Evolutionary conservation across 2,888 invertebrate species (phyloP).

Genomic region (Ichneumoninae sp.): DNA sequence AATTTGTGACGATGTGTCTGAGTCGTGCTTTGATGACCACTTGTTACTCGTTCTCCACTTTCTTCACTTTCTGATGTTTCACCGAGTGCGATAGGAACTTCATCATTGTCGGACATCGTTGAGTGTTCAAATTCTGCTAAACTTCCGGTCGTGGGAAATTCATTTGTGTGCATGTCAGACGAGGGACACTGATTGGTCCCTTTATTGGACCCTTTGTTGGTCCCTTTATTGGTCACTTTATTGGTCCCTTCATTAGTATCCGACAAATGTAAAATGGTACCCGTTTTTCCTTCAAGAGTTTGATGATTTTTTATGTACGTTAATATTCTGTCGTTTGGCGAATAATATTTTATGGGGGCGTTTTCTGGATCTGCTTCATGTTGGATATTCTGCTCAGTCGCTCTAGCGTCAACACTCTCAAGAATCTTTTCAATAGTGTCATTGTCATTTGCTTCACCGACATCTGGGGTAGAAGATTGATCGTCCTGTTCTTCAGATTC

Average conservation of each 20-base stretch:
- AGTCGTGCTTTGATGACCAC: not conserved
- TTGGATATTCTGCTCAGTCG: slow-evolving; percentile 1
- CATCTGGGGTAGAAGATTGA: not conserved
- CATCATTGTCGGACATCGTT: too few relatives aligned
- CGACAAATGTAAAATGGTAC: not conserved
- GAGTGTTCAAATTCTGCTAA: too few relatives aligned
- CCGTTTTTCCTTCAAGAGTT: slow-evolving; percentile 4
- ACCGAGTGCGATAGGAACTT: too few relatives aligned
- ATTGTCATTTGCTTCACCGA: not conserved
- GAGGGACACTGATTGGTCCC: too few relatives aligned
- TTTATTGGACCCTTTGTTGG: too few relatives aligned
- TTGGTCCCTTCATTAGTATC: not conserved
- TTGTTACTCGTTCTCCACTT: not conserved
- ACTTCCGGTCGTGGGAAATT: too few relatives aligned
- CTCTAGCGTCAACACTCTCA: not conserved
- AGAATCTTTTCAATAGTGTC: not conserved
- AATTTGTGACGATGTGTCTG: not conserved
- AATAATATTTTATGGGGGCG: slow-evolving; percentile 74
- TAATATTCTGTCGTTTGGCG: slow-evolving; percentile 70
- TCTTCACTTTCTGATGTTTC: not conserved
- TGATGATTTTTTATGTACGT: slow-evolving; percentile 72
- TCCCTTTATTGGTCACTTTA: too few relatives aligned
- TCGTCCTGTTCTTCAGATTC: not conserved
- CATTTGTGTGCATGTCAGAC: too few relatives aligned
- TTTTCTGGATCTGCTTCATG: slow-evolving; percentile 52